Evolutionary conservation across 2,888 invertebrate genomes (phyloP).

Genomic region (Heliconius erato): DNA sequence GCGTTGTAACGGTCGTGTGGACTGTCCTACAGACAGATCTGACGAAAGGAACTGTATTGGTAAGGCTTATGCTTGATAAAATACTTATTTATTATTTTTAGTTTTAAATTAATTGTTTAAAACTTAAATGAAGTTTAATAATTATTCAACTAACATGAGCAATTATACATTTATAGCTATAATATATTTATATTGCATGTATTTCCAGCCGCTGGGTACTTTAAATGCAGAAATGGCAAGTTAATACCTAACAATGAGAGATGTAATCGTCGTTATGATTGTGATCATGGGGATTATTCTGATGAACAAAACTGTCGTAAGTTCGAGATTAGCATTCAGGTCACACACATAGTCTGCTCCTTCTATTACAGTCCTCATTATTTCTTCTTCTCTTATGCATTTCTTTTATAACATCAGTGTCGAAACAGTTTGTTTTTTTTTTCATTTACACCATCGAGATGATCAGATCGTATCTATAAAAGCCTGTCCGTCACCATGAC

Average conservation of each 20-base stretch:
- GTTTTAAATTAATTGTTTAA: background rate
- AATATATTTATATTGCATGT: conserved; percentile 62
- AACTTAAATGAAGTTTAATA: background rate
- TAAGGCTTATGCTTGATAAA: conserved; percentile 60
- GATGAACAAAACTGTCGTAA: conserved; percentile 93
- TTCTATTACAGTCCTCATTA: conserved; percentile 21
- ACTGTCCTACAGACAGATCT: conserved; percentile 90
- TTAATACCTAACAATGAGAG: conserved; percentile 84
- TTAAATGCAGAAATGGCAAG: conserved; percentile 89
- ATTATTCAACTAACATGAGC: conserved; percentile 1
- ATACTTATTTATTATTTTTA: background rate
- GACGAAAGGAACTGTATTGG: conserved; percentile 90
- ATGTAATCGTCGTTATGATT: conserved; percentile 89
- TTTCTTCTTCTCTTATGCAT: background rate
- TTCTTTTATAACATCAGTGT: background rate
- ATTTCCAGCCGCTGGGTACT: conserved; percentile 80
- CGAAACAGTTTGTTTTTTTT: background rate
- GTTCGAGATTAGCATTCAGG: conserved; percentile 64
- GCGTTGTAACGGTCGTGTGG: conserved; percentile 88
- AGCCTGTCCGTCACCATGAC: background rate
- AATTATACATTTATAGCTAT: background rate
- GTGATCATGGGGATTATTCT: conserved; percentile 87
- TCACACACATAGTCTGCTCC: conserved; percentile 6
- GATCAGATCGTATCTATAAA: background rate
- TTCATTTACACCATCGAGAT: background rate